Percentiles rank a stretch among this genome's conserved stretches.
Conservation (phyloP, 2,888 invertebrate genomes). For the Andrena marginata region DNA sequence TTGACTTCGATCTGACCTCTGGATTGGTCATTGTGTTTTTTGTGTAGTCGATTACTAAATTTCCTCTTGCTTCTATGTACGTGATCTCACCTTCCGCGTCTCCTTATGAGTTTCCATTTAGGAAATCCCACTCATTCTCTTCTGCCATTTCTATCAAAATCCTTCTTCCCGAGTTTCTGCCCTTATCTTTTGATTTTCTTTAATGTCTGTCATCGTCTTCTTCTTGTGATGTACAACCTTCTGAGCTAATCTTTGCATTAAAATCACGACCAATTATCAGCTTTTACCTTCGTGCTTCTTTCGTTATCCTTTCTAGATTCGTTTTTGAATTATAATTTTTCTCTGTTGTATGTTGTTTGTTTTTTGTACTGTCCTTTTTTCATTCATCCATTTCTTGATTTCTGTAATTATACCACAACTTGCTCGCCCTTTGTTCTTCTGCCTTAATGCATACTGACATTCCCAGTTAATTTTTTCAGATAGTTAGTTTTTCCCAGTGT, state of each 20-base stretch:
- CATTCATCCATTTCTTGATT: neutral
- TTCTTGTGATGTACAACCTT: neutral
- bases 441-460: neutral
- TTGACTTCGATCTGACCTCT: neutral
- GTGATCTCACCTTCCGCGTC: slow-evolving; percentile 14
- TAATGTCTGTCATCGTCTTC: neutral
- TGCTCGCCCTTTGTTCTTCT: neutral
- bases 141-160: neutral
- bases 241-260: neutral
- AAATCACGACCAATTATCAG: neutral
- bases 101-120: neutral
- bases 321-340: neutral
- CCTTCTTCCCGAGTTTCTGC: neutral
- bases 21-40: slow-evolving; percentile 4
- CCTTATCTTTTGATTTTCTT: neutral
- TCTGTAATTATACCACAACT: neutral
- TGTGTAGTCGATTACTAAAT: slow-evolving; percentile 8
- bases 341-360: neutral
- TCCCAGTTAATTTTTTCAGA: neutral
- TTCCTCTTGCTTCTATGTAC: neutral
- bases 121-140: neutral
- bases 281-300: neutral
- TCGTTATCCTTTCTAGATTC: neutral
- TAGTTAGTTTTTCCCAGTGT: neutral
- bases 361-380: neutral